Evolutionary conservation across 2,888 invertebrate genomes (phyloP).

Genomic region (Chironomus tentans): DNA sequence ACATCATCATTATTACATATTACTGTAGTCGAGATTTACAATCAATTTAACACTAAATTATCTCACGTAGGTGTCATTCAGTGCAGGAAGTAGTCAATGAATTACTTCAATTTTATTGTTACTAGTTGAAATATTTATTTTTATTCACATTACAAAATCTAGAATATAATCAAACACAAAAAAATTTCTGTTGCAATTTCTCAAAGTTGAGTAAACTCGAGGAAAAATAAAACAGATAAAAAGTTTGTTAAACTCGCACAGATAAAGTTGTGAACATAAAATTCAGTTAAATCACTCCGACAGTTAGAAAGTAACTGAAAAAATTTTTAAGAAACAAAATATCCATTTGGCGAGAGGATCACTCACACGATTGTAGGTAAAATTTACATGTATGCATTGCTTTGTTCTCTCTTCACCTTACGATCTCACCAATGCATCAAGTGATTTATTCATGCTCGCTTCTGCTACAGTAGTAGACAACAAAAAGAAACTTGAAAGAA

Average conservation of each 20-base stretch:
- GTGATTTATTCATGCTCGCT: too few species aligned
- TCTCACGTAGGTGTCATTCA: not conserved
- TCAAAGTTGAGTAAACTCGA: not conserved
- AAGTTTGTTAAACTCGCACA: not conserved
- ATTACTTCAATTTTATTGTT: not conserved
- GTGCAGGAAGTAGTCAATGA: not conserved
- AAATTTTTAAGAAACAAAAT: not conserved
- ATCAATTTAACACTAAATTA: not conserved
- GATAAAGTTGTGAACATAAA: not conserved
- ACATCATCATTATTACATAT: too few species aligned
- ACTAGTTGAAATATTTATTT: too few species aligned
- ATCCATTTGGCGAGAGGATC: not conserved
- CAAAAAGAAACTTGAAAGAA: not conserved
- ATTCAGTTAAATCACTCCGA: not conserved
- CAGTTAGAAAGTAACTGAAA: not conserved
- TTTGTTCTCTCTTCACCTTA: not conserved
- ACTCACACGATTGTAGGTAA: not conserved
- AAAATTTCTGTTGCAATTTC: not conserved
- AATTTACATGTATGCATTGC: not conserved
- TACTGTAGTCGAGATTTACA: not conserved
- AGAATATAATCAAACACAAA: not conserved
- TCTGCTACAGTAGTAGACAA: not conserved
- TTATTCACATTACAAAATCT: too few species aligned
- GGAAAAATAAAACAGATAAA: not conserved
- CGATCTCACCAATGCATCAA: too few species aligned